These are phyloP conservation scores for Mandrillus leucophaeus DNA, from an alignment of 2,113 vertebrate genomes.

Conservation along the genomic window DNA sequence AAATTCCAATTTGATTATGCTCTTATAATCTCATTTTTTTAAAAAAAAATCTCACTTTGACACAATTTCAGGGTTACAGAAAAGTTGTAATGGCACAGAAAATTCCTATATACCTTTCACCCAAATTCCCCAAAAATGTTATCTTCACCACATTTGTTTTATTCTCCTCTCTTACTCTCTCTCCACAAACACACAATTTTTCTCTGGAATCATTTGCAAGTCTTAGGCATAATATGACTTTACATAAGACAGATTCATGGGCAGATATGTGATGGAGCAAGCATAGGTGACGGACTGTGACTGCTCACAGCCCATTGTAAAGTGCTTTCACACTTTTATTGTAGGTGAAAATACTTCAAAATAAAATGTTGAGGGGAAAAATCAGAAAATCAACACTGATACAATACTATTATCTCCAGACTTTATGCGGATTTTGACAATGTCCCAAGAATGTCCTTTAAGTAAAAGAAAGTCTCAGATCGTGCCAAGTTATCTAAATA, in stretches of 20 bases:
- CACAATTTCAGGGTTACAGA: background rate
- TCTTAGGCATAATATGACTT: background rate
- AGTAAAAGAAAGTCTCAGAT: constrained; percentile 28
- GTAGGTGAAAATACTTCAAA: constrained; percentile 28
- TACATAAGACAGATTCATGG: background rate
- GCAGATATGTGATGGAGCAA: background rate
- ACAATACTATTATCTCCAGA: background rate
- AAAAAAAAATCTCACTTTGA: background rate
- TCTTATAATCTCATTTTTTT: background rate
- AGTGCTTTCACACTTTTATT: background rate
- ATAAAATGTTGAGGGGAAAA: background rate
- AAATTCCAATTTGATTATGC: background rate
- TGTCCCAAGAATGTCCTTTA: constrained; percentile 19
- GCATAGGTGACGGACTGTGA: background rate
- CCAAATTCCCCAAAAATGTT: background rate
- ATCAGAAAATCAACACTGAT: constrained; percentile 13
- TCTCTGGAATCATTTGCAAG: background rate
- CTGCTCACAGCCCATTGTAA: background rate
- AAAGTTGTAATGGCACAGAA: background rate
- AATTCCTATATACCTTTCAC: background rate
- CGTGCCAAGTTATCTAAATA: constrained; percentile 2
- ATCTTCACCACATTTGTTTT: background rate
- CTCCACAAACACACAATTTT: background rate
- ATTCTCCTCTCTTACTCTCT: background rate
- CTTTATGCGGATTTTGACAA: constrained; percentile 34